Evolutionary conservation across 2,113 vertebrate genomes (phyloP).

Genomic region (Platycercus adscitus): DNA sequence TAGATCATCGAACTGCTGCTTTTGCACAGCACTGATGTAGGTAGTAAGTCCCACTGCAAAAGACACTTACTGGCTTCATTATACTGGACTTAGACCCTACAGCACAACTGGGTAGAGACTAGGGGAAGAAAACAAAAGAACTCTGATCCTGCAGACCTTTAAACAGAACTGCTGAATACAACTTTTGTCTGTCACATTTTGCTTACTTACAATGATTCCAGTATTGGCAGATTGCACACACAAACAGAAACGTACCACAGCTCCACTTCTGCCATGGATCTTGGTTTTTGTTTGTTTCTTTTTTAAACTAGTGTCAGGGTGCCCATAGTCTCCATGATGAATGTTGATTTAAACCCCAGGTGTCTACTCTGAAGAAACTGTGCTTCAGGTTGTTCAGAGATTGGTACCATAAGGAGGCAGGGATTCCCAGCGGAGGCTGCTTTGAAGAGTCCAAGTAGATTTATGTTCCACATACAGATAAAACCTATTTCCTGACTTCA

Average conservation of each 20-base stretch:
- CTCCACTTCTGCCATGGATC: background rate
- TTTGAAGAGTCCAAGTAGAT: slow-evolving; percentile 21
- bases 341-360: slow-evolving; percentile 21
- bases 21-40: background rate
- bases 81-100: background rate
- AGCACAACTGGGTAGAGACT: background rate
- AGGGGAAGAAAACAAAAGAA: background rate
- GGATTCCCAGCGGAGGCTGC: slow-evolving; percentile 7
- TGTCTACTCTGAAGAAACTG: background rate
- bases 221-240: background rate
- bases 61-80: background rate
- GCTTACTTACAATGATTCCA: background rate
- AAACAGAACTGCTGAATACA: background rate
- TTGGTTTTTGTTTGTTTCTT: background rate
- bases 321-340: background rate
- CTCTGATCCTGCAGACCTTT: background rate
- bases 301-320: background rate
- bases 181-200: background rate
- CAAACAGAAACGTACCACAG: background rate
- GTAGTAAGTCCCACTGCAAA: background rate
- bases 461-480: background rate
- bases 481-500: slow-evolving; percentile 15
- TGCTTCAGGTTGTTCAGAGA: background rate
- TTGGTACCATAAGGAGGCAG: background rate
- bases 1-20: background rate